Conservation (phyloP, 2,113 vertebrate species). For the Lepisosteus osseus region DNA sequence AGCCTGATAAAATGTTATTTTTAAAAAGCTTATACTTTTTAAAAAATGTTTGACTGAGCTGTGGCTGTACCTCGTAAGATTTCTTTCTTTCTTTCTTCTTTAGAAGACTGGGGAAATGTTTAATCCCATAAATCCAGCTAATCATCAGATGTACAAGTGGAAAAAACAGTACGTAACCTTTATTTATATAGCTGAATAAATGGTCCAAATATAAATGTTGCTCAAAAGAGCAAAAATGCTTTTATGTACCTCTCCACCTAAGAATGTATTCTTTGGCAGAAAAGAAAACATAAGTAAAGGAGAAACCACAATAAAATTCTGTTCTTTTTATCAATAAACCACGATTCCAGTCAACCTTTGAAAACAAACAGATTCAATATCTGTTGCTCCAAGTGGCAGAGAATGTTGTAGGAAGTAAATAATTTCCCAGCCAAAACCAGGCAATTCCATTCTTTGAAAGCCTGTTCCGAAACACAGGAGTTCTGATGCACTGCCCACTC, state of each 20-base stretch:
- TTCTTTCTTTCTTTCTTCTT: no score
- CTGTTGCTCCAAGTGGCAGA: not conserved
- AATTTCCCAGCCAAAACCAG: not conserved
- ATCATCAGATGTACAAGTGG: no score
- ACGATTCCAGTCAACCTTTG: not conserved
- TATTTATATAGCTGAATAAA: no score
- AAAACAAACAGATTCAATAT: not conserved
- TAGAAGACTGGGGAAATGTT: no score
- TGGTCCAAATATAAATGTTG: not conserved
- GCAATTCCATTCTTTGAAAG: not conserved
- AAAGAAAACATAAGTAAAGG: not conserved
- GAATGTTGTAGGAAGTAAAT: constrained; percentile 3
- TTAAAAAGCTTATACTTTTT: no score
- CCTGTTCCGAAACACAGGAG: no score
- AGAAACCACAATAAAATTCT: not conserved
- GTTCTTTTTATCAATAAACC: not conserved
- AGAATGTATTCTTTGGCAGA: not conserved
- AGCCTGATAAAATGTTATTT: no score
- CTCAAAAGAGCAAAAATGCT: not conserved
- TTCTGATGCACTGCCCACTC: no score
- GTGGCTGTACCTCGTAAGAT: no score
- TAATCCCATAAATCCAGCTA: no score
- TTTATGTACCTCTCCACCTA: not conserved
- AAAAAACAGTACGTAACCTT: no score
- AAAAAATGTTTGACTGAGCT: no score